phyloP scores from a whole-genome alignment of 2,797 vertebrate genomes.

The Yasuhikotakia modesta region DNA sequence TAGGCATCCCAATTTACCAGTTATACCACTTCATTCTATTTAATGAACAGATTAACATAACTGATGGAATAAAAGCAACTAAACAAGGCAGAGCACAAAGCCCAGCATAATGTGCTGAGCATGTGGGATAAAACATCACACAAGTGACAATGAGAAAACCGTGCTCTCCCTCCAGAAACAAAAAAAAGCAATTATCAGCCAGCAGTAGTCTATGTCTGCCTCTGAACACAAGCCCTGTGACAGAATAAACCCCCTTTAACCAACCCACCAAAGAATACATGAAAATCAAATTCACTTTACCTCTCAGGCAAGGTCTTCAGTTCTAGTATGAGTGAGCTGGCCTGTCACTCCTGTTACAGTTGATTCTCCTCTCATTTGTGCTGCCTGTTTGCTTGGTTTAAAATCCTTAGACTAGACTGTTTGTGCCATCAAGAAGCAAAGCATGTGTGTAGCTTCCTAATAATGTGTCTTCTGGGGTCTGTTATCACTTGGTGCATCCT shows the following conservation, averaged over 20 bases:
- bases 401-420: slow-evolving; percentile 39
- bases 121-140: slow-evolving; percentile 9
- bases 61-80: slow-evolving; percentile 2
- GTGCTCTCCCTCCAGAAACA: slow-evolving; percentile 33
- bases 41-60: not conserved
- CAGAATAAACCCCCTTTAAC: not conserved
- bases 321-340: slow-evolving; percentile 28
- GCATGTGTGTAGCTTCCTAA: slow-evolving; percentile 27
- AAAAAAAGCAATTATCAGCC: slow-evolving; percentile 37
- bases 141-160: slow-evolving; percentile 21
- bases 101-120: slow-evolving; percentile 13
- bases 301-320: slow-evolving; percentile 44
- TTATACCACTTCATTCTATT: not conserved
- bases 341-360: slow-evolving; percentile 22
- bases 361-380: slow-evolving; percentile 30
- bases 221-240: not conserved
- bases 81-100: slow-evolving; percentile 30
- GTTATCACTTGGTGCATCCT: slow-evolving; percentile 45
- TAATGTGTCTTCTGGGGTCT: slow-evolving; percentile 35
- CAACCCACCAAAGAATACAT: not conserved
- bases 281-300: slow-evolving; percentile 46
- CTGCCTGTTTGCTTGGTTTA: not conserved
- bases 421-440: slow-evolving; percentile 21
- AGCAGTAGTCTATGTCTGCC: not conserved
- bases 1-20: not conserved